Evolutionary conservation across 2,797 vertebrate species (phyloP).

Genomic region (Phrynocephalus vlangalii): DNA sequence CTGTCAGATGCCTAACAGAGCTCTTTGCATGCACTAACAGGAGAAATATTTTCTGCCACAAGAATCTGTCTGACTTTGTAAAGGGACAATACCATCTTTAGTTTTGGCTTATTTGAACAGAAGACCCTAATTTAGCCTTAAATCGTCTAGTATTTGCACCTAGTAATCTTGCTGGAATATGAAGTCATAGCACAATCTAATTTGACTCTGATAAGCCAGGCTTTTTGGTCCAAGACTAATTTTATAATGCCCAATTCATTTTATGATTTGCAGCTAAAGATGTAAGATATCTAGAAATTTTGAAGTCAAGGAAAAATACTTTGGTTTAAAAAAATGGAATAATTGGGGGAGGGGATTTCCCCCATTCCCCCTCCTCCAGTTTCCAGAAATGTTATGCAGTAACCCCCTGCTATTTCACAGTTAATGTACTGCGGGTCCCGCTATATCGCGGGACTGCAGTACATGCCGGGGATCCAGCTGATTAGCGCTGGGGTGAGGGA

Average conservation of each 20-base stretch:
- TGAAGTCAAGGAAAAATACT: too few species aligned
- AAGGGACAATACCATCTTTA: slow-evolving; percentile 4
- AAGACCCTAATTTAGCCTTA: neutral
- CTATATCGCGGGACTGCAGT: too few species aligned
- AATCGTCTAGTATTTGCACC: neutral
- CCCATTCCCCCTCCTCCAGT: too few species aligned
- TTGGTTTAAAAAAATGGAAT: too few species aligned
- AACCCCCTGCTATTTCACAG: too few species aligned
- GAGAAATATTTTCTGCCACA: neutral
- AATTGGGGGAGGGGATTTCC: too few species aligned
- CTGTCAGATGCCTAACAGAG: neutral
- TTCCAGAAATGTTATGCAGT: too few species aligned
- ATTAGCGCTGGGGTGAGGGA: too few species aligned
- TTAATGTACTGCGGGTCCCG: too few species aligned
- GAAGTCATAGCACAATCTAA: neutral
- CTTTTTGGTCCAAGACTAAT: slow-evolving; percentile 26
- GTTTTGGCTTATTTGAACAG: neutral
- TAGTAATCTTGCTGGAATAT: slow-evolving; percentile 13
- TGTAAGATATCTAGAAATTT: too few species aligned
- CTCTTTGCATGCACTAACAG: slow-evolving; percentile 11
- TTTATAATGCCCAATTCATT: slow-evolving; percentile 39
- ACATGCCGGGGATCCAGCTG: too few species aligned
- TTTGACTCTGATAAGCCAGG: neutral
- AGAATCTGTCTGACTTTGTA: neutral
- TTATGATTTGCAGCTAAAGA: neutral